These are phyloP conservation scores for Pachypsylla venusta DNA, from an alignment of 1,140 invertebrate genomes.

Conservation along the genomic window DNA sequence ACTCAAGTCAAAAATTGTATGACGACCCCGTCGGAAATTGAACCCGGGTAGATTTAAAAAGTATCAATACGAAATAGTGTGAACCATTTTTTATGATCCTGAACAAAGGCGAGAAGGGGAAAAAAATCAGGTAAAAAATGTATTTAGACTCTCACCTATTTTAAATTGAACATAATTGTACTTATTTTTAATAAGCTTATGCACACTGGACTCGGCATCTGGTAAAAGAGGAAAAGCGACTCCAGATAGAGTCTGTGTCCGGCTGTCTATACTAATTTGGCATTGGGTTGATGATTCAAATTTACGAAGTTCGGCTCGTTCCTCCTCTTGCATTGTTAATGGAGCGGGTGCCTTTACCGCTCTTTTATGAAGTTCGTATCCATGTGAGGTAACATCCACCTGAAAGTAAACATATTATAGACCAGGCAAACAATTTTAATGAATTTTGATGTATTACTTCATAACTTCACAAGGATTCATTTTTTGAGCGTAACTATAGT, in stretches of 20 bases:
- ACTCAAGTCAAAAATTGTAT: too few relatives aligned
- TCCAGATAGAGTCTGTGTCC: slow-evolving; percentile 81
- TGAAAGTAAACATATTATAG: slow-evolving; percentile 35
- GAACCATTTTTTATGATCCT: too few relatives aligned
- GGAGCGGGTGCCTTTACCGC: slow-evolving; percentile 69
- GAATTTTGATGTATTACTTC: too few relatives aligned
- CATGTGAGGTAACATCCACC: slow-evolving; percentile 65
- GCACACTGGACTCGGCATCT: slow-evolving; percentile 37
- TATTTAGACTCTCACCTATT: slow-evolving; percentile 37
- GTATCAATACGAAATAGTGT: too few relatives aligned
- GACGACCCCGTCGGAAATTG: too few relatives aligned
- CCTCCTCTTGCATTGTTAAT: slow-evolving; percentile 76
- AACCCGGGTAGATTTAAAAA: too few relatives aligned
- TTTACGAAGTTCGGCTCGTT: slow-evolving; percentile 62
- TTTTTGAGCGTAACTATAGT: too few relatives aligned
- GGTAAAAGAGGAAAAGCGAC: slow-evolving; percentile 72
- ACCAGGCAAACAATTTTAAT: too few relatives aligned
- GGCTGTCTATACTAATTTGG: slow-evolving; percentile 57
- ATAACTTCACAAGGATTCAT: too few relatives aligned
- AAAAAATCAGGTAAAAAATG: too few relatives aligned
- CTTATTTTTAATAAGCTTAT: slow-evolving; percentile 36
- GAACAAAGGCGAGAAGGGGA: too few relatives aligned
- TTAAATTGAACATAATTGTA: slow-evolving; percentile 55
- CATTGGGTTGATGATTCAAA: slow-evolving; percentile 36
- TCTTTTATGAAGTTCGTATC: slow-evolving; percentile 63